Evolutionary conservation across 2,797 vertebrate genomes (phyloP), one percentile per base, ranked within the genome.

Genomic region (Hemibagrus guttatus): DNA sequence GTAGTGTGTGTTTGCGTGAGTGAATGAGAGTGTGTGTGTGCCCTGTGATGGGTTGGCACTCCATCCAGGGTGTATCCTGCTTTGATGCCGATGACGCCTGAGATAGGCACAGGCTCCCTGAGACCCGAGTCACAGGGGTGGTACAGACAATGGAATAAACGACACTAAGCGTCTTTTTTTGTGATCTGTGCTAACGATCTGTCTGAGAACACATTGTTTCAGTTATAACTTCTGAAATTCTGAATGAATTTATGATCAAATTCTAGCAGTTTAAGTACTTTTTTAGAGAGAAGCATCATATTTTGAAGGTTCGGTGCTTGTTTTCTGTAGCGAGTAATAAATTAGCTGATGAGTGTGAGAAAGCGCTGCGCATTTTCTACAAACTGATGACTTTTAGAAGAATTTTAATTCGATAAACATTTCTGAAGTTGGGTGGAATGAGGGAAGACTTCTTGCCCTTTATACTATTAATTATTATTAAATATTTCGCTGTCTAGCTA

Each of bases 301-400:
- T 81, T 87, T 19, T 74, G 75, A 90, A 92, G 90, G 87, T 86
- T 86, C 64, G 69, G 46, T 87, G 83, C 81, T 72, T 79, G 39
- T 76, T 59, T 85, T 61, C 31, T 46, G 42, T 63, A 82, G 21
- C 52, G n/a, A 26, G 31, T 46, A 69, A 81, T 86, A 46, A 35
- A 63, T 21, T 49, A 78, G 52, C 54, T 56, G 58, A 71, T 72
- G 79, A 69, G 69, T n/a, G 52, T 83, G 86, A 89, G 89, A 87
- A 90, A 88, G 92, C 94, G 92, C 91, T 93, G 92, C 92, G 93
- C 92, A 91, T 92, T 86, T 91, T 92, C 90, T 85, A 82, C 81
- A 87, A 84, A 87, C 46, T 26, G 69, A 31, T 75, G 72, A 86
- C 74, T 11, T 72, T 84, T 86, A 85, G 66, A 81, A 82, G 42